phyloP scores from a whole-genome alignment of 2,888 invertebrate genomes.

The Hololepta plana region DNA sequence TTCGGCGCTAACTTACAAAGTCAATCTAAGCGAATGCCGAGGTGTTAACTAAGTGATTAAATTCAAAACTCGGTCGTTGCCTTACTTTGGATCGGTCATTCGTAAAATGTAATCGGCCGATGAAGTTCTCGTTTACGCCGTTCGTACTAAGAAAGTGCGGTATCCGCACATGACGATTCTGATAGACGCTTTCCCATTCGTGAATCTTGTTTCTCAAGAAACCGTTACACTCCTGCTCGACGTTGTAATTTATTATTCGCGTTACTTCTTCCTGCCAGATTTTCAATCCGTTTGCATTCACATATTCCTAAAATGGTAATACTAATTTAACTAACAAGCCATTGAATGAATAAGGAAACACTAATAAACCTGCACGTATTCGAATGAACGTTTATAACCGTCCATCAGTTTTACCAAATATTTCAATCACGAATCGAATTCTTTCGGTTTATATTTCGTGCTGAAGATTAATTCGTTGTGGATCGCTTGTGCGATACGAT shows the following conservation, averaged over 20 bases:
- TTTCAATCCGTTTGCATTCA: slow-evolving; percentile 86
- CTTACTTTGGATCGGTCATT: slow-evolving; percentile 72
- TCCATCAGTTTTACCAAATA: slow-evolving; percentile 70
- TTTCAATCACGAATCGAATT: slow-evolving; percentile 39
- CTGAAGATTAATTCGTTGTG: slow-evolving; percentile 52
- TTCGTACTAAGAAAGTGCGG: slow-evolving; percentile 40
- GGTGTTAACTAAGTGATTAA: no score
- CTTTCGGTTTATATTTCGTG: slow-evolving; percentile 38
- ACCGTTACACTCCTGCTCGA: slow-evolving; percentile 79
- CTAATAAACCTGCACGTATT: slow-evolving; percentile 72
- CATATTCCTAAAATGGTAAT: slow-evolving; percentile 64
- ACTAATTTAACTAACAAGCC: no score
- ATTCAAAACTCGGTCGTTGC: no score
- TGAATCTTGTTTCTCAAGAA: slow-evolving; percentile 48
- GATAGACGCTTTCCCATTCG: slow-evolving; percentile 56
- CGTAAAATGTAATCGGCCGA: slow-evolving; percentile 83
- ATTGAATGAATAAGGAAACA: no score
- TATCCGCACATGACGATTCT: slow-evolving; percentile 54
- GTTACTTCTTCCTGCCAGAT: slow-evolving; percentile 92
- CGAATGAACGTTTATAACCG: slow-evolving; percentile 85
- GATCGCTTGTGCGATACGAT: slow-evolving; percentile 54
- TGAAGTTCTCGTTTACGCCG: slow-evolving; percentile 59
- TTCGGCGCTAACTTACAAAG: no score
- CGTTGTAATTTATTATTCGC: slow-evolving; percentile 76
- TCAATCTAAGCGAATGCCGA: no score